phyloP scores from a whole-genome alignment of 2,113 vertebrate genomes.

The Alectura lathami region DNA sequence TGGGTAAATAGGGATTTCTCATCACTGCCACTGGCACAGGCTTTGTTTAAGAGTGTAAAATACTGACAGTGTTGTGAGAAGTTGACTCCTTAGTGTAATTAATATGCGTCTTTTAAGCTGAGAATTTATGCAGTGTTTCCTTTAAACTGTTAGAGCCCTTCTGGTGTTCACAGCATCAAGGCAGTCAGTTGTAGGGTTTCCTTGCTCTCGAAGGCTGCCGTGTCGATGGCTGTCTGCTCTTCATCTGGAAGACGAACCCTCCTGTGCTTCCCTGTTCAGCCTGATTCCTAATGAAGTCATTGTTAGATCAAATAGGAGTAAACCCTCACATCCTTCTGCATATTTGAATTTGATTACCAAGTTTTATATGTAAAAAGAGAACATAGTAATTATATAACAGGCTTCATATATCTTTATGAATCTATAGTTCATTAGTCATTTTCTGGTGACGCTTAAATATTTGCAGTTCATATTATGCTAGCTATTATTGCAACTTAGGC shows the following conservation, averaged over 20 bases:
- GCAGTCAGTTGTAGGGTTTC: background rate
- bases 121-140: background rate
- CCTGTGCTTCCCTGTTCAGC: slow-evolving; percentile 23
- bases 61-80: background rate
- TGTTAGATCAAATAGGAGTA: background rate
- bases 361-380: background rate
- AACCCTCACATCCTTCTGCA: background rate
- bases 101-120: background rate
- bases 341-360: background rate
- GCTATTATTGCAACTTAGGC: background rate
- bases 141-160: background rate
- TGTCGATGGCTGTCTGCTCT: background rate
- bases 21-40: background rate
- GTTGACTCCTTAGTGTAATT: background rate
- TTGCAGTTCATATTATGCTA: background rate
- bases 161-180: background rate
- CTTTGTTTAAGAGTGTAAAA: background rate
- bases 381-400: background rate
- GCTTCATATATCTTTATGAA: background rate
- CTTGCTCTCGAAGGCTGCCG: background rate
- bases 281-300: slow-evolving; percentile 17
- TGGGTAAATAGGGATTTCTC: background rate
- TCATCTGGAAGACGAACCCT: background rate
- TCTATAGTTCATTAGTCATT: background rate
- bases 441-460: background rate